phyloP scores from a whole-genome alignment of 2,113 vertebrate species.

The Xyliphius kryptos region DNA sequence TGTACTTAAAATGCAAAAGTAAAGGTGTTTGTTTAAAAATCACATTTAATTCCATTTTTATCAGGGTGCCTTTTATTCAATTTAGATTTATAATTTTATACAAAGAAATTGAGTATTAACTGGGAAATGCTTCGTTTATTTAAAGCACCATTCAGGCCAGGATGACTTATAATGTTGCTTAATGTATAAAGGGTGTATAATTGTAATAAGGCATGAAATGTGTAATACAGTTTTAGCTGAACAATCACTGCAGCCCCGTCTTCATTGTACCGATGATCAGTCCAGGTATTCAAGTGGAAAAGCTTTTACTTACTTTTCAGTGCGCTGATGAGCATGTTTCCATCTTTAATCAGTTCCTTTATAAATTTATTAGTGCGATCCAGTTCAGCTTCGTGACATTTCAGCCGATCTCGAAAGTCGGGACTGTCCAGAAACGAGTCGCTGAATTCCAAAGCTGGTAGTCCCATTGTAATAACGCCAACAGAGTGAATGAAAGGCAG shows the following conservation, averaged over 20 bases:
- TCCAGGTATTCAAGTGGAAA: neutral
- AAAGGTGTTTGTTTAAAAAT: no score
- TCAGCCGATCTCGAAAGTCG: constrained; percentile 91
- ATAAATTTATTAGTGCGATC: constrained; percentile 96
- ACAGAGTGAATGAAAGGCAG: neutral
- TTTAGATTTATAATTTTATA: no score
- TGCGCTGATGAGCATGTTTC: constrained; percentile 85
- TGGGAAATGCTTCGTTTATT: no score
- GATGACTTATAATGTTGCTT: neutral
- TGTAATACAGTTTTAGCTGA: neutral
- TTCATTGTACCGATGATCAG: neutral
- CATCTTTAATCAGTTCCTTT: constrained; percentile 94
- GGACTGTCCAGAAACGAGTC: constrained; percentile 94
- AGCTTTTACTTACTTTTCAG: constrained; percentile 75
- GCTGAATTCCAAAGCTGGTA: constrained; percentile 94
- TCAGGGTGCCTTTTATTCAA: no score
- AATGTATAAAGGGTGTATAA: neutral
- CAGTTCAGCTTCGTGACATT: constrained; percentile 92
- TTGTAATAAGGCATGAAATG: neutral
- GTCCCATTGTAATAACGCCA: constrained; percentile 18
- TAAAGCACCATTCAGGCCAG: neutral
- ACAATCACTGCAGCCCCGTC: neutral
- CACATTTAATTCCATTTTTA: no score
- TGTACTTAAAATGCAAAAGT: no score
- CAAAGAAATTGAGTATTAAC: no score